Evolutionary conservation across 2,888 invertebrate species (phyloP).

Genomic region (Cataglyphis altisquamis): DNA sequence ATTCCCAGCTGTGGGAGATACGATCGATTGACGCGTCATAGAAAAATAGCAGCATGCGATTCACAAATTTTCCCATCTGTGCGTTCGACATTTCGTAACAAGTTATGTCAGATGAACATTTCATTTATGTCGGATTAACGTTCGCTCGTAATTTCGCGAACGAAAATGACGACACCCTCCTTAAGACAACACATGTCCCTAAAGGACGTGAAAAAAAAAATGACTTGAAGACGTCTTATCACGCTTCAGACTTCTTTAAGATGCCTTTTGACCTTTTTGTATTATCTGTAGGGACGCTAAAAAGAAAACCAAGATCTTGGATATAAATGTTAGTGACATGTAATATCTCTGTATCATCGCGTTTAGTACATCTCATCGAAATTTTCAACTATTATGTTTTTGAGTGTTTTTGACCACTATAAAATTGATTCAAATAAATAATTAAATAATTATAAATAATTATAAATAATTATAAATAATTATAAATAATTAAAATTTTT

Average conservation of each 20-base stretch:
- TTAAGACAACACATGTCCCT: too few species aligned
- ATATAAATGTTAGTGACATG: background rate
- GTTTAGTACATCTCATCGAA: background rate
- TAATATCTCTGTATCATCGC: background rate
- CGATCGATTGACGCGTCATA: slow-evolving; percentile 53
- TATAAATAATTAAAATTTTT: background rate
- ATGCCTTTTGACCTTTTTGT: too few species aligned
- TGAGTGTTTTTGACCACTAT: background rate
- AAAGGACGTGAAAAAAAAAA: too few species aligned
- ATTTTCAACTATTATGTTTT: background rate
- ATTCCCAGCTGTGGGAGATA: slow-evolving; percentile 39
- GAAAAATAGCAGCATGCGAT: slow-evolving; percentile 47
- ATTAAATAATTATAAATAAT: too few species aligned
- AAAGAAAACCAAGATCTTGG: background rate
- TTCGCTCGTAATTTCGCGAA: background rate
- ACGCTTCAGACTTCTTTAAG: too few species aligned
- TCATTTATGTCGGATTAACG: background rate
- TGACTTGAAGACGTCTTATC: too few species aligned
- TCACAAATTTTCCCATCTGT: slow-evolving; percentile 33
- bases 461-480: background rate
- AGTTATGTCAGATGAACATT: background rate
- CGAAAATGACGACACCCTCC: background rate
- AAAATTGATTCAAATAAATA: background rate
- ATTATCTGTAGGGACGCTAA: background rate
- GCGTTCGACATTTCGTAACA: background rate